Percentiles rank a stretch among this genome's conserved stretches.
Conservation (phyloP, 2,113 vertebrate species). For the Tauraco erythrolophus region DNA sequence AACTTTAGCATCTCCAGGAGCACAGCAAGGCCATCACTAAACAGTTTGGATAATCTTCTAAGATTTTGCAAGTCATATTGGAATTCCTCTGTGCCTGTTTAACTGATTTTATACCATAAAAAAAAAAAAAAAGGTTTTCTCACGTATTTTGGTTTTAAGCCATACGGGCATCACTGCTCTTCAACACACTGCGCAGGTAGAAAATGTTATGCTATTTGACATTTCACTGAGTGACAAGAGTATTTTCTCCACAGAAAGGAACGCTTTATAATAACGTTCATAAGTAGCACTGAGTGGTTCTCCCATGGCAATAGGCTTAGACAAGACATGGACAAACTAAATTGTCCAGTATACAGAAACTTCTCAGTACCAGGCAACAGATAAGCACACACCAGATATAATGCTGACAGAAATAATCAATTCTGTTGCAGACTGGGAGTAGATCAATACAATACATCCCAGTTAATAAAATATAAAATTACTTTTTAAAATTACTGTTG, state of each 20-base stretch:
- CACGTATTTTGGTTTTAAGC: background rate
- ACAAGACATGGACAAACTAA: background rate
- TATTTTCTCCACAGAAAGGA: background rate
- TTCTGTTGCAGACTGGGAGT: background rate
- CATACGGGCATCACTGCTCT: background rate
- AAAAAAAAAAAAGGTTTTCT: background rate
- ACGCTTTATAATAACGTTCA: background rate
- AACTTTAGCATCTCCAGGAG: background rate
- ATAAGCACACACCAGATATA: background rate
- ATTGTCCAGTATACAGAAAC: background rate
- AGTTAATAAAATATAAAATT: background rate
- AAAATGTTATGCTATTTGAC: background rate
- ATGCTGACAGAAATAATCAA: background rate
- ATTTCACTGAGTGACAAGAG: background rate
- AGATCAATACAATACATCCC: background rate
- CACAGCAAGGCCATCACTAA: background rate
- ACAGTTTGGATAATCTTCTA: background rate
- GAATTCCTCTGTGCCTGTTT: background rate
- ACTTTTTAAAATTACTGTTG: background rate
- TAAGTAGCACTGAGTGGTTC: background rate
- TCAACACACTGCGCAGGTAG: background rate
- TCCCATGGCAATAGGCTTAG: background rate
- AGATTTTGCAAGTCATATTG: background rate
- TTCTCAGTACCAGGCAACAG: background rate
- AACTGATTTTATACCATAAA: background rate